Evolutionary conservation across 35 echinoderm and acorn worm species (phyloP).

Genomic region (Anneissia japonica): DNA sequence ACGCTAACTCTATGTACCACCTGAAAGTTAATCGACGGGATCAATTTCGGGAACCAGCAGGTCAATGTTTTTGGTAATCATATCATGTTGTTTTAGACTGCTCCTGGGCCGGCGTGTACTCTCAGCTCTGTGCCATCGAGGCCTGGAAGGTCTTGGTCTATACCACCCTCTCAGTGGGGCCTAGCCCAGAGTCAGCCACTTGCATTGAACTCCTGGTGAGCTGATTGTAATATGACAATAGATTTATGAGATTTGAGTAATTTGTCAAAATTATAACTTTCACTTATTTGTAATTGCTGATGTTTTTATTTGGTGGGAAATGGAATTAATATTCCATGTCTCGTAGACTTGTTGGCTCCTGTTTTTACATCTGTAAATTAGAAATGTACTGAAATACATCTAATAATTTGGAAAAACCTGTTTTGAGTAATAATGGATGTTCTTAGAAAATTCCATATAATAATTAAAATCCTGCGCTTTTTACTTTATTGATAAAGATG

Average conservation of each 20-base stretch:
- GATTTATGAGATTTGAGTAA: not conserved
- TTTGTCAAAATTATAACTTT: not conserved
- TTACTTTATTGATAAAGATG: too few relatives aligned
- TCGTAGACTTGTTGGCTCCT: not conserved
- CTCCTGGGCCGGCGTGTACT: not conserved
- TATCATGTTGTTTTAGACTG: not conserved
- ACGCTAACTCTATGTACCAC: not conserved
- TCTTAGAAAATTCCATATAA: too few relatives aligned
- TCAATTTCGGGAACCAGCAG: not conserved
- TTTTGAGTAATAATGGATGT: too few relatives aligned
- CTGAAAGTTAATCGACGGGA: not conserved
- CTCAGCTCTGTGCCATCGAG: not conserved
- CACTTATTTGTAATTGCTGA: not conserved
- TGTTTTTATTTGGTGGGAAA: not conserved
- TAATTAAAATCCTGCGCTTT: too few relatives aligned
- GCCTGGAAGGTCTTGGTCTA: not conserved
- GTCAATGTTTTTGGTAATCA: not conserved
- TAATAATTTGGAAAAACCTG: too few relatives aligned
- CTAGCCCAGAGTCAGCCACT: not conserved
- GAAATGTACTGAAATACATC: too few relatives aligned
- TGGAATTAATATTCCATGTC: not conserved
- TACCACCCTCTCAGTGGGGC: not conserved
- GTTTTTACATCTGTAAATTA: not conserved
- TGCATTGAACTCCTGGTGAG: not conserved
- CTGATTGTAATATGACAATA: not conserved